Evolutionary conservation across 1,140 invertebrate species (phyloP).

Genomic region (Drosophila auraria): DNA sequence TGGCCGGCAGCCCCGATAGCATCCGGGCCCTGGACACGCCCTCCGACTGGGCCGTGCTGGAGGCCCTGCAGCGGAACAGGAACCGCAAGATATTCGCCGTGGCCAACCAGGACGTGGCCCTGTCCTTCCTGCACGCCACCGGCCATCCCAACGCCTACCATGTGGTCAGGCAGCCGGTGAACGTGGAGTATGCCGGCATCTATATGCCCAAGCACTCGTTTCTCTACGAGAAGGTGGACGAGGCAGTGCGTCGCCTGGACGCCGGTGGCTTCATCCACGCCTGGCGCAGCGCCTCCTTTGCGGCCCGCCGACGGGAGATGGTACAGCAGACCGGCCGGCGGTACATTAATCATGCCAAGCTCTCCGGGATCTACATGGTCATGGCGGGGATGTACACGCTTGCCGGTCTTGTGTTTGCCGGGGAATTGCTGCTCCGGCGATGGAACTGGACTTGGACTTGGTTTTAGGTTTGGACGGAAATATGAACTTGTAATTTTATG

Average conservation of each 20-base stretch:
- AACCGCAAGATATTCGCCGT: constrained; percentile 51
- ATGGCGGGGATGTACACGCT: constrained; percentile 45
- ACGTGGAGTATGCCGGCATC: constrained; percentile 62
- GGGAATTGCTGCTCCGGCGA: constrained; percentile 28
- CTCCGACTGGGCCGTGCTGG: constrained; percentile 47
- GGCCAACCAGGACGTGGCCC: constrained; percentile 40
- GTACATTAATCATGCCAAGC: constrained; percentile 27
- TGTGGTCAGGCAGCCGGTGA: constrained; percentile 51
- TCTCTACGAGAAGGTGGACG: constrained; percentile 43
- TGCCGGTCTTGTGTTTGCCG: constrained; percentile 25
- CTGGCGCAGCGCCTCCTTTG: constrained; percentile 52
- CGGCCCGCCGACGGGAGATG: constrained; percentile 11
- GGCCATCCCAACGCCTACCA: constrained; percentile 15
- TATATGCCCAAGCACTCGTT: constrained; percentile 75
- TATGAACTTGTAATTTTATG: too few relatives aligned
- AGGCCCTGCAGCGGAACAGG: constrained; percentile 24
- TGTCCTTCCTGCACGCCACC: constrained; percentile 24
- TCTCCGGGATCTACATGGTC: constrained; percentile 46
- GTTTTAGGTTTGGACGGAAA: neutral
- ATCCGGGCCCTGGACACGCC: constrained; percentile 23
- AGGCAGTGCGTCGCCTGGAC: constrained; percentile 39
- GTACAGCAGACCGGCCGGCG: neutral
- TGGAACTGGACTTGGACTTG: neutral
- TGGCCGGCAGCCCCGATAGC: constrained; percentile 13
- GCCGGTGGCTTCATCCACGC: constrained; percentile 47